Conservation (phyloP, 2,797 vertebrate species). For the Tapirus indicus region DNA sequence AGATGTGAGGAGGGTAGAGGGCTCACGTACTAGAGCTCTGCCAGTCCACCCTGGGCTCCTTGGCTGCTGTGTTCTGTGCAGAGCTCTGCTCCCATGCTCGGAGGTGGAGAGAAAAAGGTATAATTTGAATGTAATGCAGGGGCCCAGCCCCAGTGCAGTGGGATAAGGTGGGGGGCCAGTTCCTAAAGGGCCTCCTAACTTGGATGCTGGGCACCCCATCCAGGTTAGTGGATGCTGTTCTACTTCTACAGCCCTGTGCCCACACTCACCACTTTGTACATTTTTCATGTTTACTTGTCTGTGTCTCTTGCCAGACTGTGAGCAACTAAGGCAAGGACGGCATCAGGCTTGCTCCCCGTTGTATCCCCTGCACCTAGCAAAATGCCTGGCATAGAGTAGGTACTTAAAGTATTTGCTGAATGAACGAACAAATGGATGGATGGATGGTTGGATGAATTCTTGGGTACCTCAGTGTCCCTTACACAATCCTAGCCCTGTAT, state of each 20-base stretch:
- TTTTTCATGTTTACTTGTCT: conserved; percentile 6
- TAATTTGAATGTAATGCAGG: neutral
- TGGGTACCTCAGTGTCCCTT: neutral
- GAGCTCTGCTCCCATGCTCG: neutral
- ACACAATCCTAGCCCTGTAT: neutral
- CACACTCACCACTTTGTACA: neutral
- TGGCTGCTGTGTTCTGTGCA: neutral
- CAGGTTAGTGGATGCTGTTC: neutral
- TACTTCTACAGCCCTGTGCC: neutral
- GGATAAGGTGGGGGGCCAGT: neutral
- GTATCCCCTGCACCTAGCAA: neutral
- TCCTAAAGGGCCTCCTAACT: neutral
- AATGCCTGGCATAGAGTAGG: neutral
- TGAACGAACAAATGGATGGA: neutral
- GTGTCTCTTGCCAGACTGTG: neutral
- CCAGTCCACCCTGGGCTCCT: neutral
- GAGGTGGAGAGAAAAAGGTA: neutral
- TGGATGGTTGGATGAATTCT: neutral
- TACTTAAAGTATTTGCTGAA: neutral
- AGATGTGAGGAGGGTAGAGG: neutral
- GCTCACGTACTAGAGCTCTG: neutral
- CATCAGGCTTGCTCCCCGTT: neutral
- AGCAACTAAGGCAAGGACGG: neutral
- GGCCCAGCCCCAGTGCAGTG: neutral
- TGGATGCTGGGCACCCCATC: neutral